phyloP scores from a whole-genome alignment of 2,113 vertebrate genomes.

The Mustelus asterias region DNA sequence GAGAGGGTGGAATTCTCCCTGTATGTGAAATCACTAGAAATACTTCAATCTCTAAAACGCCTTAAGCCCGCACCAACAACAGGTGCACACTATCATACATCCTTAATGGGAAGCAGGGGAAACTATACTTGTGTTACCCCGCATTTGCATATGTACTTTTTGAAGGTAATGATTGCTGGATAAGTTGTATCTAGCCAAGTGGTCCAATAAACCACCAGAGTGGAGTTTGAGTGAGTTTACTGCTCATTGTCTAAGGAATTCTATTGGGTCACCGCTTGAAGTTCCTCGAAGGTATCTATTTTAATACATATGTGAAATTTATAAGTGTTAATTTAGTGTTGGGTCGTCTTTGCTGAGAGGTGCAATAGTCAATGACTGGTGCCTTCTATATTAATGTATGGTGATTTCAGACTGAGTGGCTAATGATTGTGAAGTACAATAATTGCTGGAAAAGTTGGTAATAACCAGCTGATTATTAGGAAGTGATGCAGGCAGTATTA shows the following conservation, averaged over 20 bases:
- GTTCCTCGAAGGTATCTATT: not conserved
- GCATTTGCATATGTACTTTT: not conserved
- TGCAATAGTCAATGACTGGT: not conserved
- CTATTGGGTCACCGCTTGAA: not conserved
- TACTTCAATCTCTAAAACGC: not conserved
- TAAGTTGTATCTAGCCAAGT: not conserved
- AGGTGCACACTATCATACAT: not conserved
- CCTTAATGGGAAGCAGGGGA: not conserved
- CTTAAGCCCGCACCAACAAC: constrained; percentile 18
- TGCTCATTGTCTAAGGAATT: not conserved
- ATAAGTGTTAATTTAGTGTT: not conserved
- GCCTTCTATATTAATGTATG: not conserved
- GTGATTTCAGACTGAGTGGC: constrained; percentile 13
- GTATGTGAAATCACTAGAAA: not conserved
- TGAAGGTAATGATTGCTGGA: not conserved
- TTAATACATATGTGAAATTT: constrained; percentile 14
- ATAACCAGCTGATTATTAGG: not conserved
- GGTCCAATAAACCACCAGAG: not conserved
- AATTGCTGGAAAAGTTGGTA: constrained; percentile 4
- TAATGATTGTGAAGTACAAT: not conserved
- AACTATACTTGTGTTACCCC: not conserved
- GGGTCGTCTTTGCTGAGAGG: not conserved
- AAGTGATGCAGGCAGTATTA: constrained; percentile 18
- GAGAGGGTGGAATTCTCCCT: not conserved
- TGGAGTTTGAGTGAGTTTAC: not conserved